phyloP scores from a whole-genome alignment of 2,797 vertebrate genomes.

The Parambassis ranga region DNA sequence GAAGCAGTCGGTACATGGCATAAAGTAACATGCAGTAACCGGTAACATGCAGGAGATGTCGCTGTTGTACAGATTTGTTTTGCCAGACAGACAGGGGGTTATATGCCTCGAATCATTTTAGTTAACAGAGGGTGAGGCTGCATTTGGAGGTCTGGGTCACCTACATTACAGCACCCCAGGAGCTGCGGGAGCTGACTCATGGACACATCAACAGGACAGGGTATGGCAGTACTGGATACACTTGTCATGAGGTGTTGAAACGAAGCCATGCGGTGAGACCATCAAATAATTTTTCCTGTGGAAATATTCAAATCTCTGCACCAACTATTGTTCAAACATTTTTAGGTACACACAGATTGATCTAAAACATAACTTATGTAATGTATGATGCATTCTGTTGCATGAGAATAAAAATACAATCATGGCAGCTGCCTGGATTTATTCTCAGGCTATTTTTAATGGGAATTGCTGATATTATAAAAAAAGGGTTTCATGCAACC shows the following conservation, averaged over 20 bases:
- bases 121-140: slow-evolving; percentile 6
- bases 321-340: too few species aligned
- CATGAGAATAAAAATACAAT: too few species aligned
- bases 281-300: background rate
- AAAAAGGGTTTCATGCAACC: too few species aligned
- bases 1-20: too few species aligned
- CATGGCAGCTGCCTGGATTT: too few species aligned
- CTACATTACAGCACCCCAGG: slow-evolving; percentile 16
- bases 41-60: slow-evolving; percentile 29
- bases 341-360: too few species aligned
- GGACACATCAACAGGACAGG: slow-evolving; percentile 21
- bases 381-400: too few species aligned
- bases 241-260: slow-evolving; percentile 34
- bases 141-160: slow-evolving; percentile 42
- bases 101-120: background rate
- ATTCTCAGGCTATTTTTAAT: too few species aligned
- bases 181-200: slow-evolving; percentile 44
- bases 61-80: background rate
- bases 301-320: too few species aligned
- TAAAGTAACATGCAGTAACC: slow-evolving; percentile 6
- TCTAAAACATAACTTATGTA: too few species aligned
- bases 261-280: background rate
- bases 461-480: too few species aligned
- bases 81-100: background rate
- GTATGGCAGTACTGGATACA: background rate